A percentile compares a stretch with the other conserved stretches of the same genome.
Conservation (phyloP, 2,888 invertebrate species). For the Ophioninae sp. region DNA sequence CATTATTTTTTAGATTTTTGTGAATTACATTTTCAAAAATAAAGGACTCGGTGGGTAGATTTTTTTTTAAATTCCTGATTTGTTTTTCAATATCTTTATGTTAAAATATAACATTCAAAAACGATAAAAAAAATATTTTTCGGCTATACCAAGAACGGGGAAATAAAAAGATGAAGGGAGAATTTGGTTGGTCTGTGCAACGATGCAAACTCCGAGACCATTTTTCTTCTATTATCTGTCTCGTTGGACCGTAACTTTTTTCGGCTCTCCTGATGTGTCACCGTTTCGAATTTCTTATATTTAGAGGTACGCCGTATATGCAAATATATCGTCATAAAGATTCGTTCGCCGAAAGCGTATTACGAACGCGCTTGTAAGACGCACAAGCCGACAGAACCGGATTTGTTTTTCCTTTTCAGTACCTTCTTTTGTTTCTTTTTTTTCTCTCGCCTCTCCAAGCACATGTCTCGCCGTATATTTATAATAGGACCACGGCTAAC, state of each 20-base stretch:
- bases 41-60: too few relatives aligned
- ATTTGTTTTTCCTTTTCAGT: slow-evolving; percentile 1
- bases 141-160: too few relatives aligned
- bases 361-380: background rate
- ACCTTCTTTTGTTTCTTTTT: slow-evolving; percentile 4
- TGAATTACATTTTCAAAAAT: too few relatives aligned
- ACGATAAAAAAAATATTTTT: too few relatives aligned
- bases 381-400: background rate
- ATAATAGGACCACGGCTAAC: slow-evolving; percentile 27
- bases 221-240: background rate
- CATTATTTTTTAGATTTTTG: too few relatives aligned
- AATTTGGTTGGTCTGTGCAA: too few relatives aligned
- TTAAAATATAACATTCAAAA: too few relatives aligned
- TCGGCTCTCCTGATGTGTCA: background rate
- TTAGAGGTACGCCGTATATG: background rate
- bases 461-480: slow-evolving; percentile 22
- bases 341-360: background rate
- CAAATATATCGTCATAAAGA: slow-evolving; percentile 1
- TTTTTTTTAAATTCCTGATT: too few relatives aligned
- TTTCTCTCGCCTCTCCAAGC: background rate
- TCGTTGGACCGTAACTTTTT: background rate
- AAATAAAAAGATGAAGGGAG: too few relatives aligned
- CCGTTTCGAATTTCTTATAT: background rate
- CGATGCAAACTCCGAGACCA: background rate
- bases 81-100: too few relatives aligned